Conservation (phyloP, 2,888 invertebrate species). For the Galeopsomyia nigrocyanea region DNA sequence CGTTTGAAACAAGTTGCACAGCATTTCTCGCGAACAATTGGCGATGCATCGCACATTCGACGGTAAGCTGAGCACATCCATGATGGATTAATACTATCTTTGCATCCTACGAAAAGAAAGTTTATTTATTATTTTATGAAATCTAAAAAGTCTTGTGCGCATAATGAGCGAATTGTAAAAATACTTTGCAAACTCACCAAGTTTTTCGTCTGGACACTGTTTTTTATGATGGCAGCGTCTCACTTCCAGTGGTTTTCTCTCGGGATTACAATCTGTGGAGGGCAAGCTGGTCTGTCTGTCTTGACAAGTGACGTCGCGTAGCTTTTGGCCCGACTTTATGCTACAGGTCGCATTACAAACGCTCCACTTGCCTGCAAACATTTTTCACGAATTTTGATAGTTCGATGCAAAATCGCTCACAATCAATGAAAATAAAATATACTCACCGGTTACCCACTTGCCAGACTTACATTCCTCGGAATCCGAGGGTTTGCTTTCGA, state of each 20-base stretch:
- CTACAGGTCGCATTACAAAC: constrained; percentile 62
- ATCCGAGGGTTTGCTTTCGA: constrained; percentile 56
- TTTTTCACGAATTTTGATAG: no score
- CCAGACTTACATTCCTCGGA: constrained; percentile 59
- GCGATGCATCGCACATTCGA: constrained; percentile 61
- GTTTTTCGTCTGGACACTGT: constrained; percentile 59
- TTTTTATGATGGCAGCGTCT: constrained; percentile 61
- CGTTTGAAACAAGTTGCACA: constrained; percentile 62
- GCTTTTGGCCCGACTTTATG: constrained; percentile 58
- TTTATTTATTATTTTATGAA: no score
- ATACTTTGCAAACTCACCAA: constrained; percentile 52
- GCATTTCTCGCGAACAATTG: constrained; percentile 60
- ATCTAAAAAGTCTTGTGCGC: no score
- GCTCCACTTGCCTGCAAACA: constrained; percentile 59
- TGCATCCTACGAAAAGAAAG: constrained; percentile 57
- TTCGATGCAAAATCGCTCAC: no score
- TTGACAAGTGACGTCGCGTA: constrained; percentile 59
- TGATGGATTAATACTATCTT: constrained; percentile 57
- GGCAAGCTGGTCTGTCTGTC: constrained; percentile 58
- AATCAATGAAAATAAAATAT: background rate
- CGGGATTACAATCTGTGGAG: constrained; percentile 59
- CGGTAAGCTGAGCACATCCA: constrained; percentile 60
- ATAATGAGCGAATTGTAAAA: no score
- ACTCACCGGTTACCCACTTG: constrained; percentile 61
- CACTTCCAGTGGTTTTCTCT: constrained; percentile 58